Conservation (phyloP, 2,888 invertebrate species). For the Dione juno region DNA sequence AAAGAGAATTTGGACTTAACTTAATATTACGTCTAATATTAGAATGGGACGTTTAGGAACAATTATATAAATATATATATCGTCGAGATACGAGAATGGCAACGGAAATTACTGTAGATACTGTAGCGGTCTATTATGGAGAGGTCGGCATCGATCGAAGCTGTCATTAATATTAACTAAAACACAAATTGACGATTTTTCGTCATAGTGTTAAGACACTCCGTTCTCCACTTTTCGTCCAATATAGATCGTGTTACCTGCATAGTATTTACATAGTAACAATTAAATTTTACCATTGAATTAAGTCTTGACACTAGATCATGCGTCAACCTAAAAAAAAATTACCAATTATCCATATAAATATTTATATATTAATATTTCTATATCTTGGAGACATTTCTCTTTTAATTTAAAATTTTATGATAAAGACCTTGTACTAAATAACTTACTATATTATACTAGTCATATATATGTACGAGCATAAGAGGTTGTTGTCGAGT, state of each 20-base stretch:
- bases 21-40: slow-evolving; percentile 9
- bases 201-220: no score
- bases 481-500: background rate
- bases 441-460: background rate
- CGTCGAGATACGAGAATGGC: slow-evolving; percentile 19
- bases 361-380: no score
- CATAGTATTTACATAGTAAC: no score
- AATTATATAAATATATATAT: slow-evolving; percentile 28
- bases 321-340: no score
- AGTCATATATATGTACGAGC: background rate
- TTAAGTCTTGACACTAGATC: background rate
- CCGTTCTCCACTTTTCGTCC: no score
- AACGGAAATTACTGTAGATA: slow-evolving; percentile 39
- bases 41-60: slow-evolving; percentile 18
- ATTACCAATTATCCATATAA: no score
- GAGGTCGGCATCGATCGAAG: slow-evolving; percentile 8
- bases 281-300: no score
- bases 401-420: no score
- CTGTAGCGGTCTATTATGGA: slow-evolving; percentile 4
- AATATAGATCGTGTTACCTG: no score
- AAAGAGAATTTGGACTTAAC: background rate
- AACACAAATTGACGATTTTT: background rate
- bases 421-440: background rate
- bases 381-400: no score
- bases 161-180: background rate